Evolutionary conservation across 2,888 invertebrate genomes (phyloP).

Genomic region (Drosophila eohydei): DNA sequence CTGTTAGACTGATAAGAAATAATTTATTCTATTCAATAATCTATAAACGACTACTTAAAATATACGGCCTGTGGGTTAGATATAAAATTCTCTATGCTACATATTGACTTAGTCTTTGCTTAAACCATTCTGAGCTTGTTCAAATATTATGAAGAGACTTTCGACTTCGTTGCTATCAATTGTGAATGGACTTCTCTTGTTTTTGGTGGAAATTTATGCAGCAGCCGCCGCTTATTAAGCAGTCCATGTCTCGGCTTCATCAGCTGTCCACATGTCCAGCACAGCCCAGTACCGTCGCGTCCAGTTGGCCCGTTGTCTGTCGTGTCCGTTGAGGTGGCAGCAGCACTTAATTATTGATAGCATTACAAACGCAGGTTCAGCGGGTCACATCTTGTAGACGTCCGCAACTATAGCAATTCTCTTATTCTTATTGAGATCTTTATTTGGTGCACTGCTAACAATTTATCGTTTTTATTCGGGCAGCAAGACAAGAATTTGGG

Average conservation of each 20-base stretch:
- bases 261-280: background rate
- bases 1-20: no score
- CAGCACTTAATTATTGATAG: constrained; percentile 79
- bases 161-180: background rate
- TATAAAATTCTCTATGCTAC: background rate
- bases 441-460: constrained; percentile 49
- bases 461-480: constrained; percentile 54
- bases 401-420: constrained; percentile 16
- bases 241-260: constrained; percentile 50
- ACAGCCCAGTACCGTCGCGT: background rate
- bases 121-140: no score
- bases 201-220: constrained; percentile 74
- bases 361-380: constrained; percentile 73
- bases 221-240: constrained; percentile 78
- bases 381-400: constrained; percentile 67
- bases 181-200: constrained; percentile 22
- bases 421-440: constrained; percentile 41
- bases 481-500: constrained; percentile 42
- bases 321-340: constrained; percentile 65
- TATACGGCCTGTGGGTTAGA: background rate
- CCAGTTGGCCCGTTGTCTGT: constrained; percentile 24
- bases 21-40: background rate
- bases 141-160: constrained; percentile 26
- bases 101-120: no score
- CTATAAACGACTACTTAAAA: background rate